Percentiles rank a stretch among this genome's conserved stretches.
phyloP scores from a whole-genome alignment of 2,113 vertebrate species.

The Tragelaphus imberbis region DNA sequence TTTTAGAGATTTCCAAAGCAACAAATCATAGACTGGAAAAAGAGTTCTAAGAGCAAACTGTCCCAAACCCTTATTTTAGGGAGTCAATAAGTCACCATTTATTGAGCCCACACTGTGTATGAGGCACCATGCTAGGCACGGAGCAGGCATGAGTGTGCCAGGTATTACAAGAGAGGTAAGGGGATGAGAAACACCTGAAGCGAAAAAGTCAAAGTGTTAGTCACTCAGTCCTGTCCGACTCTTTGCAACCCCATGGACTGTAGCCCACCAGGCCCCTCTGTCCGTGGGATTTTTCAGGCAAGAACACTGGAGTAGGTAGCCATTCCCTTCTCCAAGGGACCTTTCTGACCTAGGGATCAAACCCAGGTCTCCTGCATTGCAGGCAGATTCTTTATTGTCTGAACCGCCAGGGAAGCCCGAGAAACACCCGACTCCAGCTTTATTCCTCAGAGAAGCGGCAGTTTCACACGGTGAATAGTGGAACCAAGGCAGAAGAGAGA shows the following conservation, averaged over 20 bases:
- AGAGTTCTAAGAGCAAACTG: neutral
- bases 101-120: accelerated
- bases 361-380: neutral
- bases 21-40: neutral
- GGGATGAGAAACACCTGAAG: neutral
- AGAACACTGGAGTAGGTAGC: neutral
- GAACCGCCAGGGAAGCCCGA: neutral
- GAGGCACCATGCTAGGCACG: neutral
- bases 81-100: neutral
- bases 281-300: neutral
- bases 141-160: accelerated
- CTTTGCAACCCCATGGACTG: neutral
- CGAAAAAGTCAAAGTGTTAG: accelerated
- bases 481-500: no score
- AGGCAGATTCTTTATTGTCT: neutral
- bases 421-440: neutral
- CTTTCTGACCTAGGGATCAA: neutral
- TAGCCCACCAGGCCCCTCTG: neutral
- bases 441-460: neutral
- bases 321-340: neutral
- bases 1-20: neutral
- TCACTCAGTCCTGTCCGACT: neutral
- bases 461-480: neutral
- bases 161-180: accelerated
- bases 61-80: neutral